Evolutionary conservation across 2,113 vertebrate genomes (phyloP).

Genomic region (Globicephala melas): DNA sequence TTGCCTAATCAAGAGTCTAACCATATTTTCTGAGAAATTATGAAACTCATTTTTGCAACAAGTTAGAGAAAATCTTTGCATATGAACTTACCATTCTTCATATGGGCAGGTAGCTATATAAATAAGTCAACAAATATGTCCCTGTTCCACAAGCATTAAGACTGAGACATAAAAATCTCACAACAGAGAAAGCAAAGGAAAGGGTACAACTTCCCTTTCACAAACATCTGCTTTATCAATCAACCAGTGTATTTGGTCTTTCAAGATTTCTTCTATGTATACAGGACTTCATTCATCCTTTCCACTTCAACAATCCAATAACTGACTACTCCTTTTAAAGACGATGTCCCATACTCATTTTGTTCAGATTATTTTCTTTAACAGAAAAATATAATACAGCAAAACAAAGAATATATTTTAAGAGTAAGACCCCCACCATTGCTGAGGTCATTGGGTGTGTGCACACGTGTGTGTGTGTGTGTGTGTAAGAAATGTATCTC

Average conservation of each 20-base stretch:
- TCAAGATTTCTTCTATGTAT: neutral
- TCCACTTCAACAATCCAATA: neutral
- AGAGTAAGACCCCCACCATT: neutral
- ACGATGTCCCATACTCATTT: neutral
- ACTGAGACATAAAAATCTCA: neutral
- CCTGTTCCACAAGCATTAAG: neutral
- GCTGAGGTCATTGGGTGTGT: neutral
- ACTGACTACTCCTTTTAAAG: neutral
- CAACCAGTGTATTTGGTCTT: neutral
- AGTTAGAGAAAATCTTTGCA: neutral
- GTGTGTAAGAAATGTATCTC: neutral
- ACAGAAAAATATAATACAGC: neutral
- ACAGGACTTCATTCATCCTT: neutral
- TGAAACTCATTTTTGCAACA: neutral
- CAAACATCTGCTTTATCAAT: neutral
- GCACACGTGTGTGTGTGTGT: no score
- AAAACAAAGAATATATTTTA: neutral
- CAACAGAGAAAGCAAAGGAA: neutral
- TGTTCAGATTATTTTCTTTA: neutral
- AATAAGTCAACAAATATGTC: neutral
- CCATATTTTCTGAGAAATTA: neutral
- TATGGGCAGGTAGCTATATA: neutral
- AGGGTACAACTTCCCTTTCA: neutral
- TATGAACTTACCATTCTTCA: neutral
- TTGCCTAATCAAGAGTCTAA: neutral